A percentile compares a stretch with the other conserved stretches of the same genome.
Conservation (phyloP, 2,113 vertebrate species). For the Loxodonta africana region DNA sequence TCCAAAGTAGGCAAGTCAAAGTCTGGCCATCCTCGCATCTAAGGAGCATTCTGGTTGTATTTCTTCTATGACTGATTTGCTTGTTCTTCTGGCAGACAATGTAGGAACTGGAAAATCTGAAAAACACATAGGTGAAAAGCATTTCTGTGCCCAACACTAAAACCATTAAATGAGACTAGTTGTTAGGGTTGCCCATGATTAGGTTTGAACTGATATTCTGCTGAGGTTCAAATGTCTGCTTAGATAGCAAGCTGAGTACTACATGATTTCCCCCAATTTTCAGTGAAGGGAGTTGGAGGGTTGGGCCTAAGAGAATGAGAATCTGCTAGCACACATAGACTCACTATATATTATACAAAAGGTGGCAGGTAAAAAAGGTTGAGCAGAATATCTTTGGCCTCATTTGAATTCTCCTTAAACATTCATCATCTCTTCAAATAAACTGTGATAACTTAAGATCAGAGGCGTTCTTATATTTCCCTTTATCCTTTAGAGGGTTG, state of each 20-base stretch:
- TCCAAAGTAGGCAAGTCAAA: too few relatives aligned
- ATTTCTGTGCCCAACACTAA: not conserved
- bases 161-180: not conserved
- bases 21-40: not conserved
- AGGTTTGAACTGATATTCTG: not conserved
- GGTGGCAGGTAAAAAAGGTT: not conserved
- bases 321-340: not conserved
- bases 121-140: not conserved
- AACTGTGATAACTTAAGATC: conserved; percentile 34
- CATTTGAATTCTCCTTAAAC: conserved; percentile 43
- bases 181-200: not conserved
- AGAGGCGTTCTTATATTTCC: conserved; percentile 9
- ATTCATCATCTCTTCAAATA: conserved; percentile 33
- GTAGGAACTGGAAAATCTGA: not conserved
- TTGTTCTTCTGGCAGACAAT: too few relatives aligned
- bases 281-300: not conserved
- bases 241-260: not conserved
- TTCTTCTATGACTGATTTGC: too few relatives aligned
- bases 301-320: not conserved
- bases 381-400: not conserved
- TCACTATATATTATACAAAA: not conserved
- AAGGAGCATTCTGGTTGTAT: not conserved
- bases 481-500: conserved; percentile 26
- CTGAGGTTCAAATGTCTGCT: not conserved
- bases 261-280: not conserved